A percentile compares a stretch with the other conserved stretches of the same genome.
Conservation (phyloP, 2,797 vertebrate species). For the Leptodactylus fallax region DNA sequence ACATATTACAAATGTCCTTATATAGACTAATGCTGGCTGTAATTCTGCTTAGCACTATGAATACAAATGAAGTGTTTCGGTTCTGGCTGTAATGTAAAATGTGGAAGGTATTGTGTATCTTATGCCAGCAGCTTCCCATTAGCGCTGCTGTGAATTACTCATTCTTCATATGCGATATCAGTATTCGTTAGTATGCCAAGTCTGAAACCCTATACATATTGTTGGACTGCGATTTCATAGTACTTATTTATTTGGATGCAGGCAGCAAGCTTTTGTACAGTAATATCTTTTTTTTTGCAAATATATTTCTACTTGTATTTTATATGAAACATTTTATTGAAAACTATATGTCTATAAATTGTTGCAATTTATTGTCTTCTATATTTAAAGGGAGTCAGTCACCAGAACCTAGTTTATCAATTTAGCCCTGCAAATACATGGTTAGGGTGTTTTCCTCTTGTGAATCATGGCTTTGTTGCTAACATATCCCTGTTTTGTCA, state of each 20-base stretch:
- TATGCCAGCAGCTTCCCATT: constrained; percentile 1
- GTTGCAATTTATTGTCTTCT: too few species aligned
- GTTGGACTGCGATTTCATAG: background rate
- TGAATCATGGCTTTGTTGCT: too few species aligned
- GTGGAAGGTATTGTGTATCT: background rate
- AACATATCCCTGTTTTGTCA: too few species aligned
- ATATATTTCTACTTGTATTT: background rate
- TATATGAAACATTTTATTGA: background rate
- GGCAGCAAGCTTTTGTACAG: too few species aligned
- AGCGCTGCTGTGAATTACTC: background rate
- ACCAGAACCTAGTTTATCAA: too few species aligned
- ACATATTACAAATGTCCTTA: background rate
- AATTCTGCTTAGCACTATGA: constrained; percentile 16
- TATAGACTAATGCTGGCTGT: constrained; percentile 20
- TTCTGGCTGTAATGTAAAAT: constrained; percentile 25
- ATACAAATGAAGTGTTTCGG: constrained; percentile 20
- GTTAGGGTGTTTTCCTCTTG: too few species aligned
- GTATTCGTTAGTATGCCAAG: background rate
- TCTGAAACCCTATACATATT: background rate
- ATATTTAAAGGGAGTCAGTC: too few species aligned
- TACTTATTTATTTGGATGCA: background rate
- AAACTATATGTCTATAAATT: too few species aligned
- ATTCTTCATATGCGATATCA: background rate
- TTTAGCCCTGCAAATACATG: too few species aligned
- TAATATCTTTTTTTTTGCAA: too few species aligned